Percentiles rank a stretch among this genome's conserved stretches.
Evolutionary conservation across 2,888 invertebrate genomes (phyloP).

Genomic region (Reticulitermes lucifugus): DNA sequence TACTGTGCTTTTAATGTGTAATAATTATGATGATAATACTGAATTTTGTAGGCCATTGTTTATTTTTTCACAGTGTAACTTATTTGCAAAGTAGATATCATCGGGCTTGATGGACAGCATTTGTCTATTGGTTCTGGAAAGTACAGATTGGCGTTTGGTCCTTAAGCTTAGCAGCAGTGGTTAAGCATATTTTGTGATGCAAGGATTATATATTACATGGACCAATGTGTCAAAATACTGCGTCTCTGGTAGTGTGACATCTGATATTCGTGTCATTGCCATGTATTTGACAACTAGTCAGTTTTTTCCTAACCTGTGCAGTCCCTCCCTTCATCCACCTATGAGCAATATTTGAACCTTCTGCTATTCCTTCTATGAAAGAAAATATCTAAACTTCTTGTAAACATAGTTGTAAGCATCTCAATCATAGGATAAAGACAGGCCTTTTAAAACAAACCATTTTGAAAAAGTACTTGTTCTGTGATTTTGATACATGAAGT

Average conservation of each 20-base stretch:
- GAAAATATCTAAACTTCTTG: not conserved
- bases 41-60: too few species aligned
- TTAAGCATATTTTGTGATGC: not conserved
- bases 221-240: constrained; percentile 25
- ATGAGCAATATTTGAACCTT: constrained; percentile 5
- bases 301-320: not conserved
- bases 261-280: constrained; percentile 19
- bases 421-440: constrained; percentile 24
- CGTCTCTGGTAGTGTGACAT: not conserved
- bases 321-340: not conserved
- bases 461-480: constrained; percentile 34
- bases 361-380: constrained; percentile 6
- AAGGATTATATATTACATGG: constrained; percentile 6
- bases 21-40: too few species aligned
- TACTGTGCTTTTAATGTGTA: too few species aligned
- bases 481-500: constrained; percentile 44
- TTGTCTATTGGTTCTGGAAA: too few species aligned
- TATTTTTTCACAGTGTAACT: too few species aligned
- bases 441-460: constrained; percentile 28
- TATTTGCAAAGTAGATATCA: too few species aligned
- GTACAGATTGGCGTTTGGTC: not conserved
- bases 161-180: not conserved
- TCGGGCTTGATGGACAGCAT: too few species aligned
- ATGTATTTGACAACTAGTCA: constrained; percentile 27
- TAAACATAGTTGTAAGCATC: not conserved